Percentiles rank a stretch among this genome's conserved stretches.
phyloP scores from a whole-genome alignment of 2,888 invertebrate species.

The Molorchus minor region DNA sequence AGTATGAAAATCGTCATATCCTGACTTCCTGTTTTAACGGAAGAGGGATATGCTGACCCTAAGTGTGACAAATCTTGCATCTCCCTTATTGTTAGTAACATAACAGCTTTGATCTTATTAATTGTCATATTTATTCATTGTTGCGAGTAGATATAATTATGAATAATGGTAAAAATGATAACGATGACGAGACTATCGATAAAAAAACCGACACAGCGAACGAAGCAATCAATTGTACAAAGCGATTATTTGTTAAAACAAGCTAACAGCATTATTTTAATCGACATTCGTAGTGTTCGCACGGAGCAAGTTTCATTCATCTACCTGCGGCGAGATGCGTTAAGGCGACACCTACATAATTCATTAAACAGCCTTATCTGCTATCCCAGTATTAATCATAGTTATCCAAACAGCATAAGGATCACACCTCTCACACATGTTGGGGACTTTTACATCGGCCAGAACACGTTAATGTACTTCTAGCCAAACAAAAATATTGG shows the following conservation, averaged over 20 bases:
- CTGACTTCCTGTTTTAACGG: too few relatives aligned
- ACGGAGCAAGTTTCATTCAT: slow-evolving; percentile 40
- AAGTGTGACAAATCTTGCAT: too few relatives aligned
- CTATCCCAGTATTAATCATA: slow-evolving; percentile 57
- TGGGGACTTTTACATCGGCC: slow-evolving; percentile 54
- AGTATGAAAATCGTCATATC: too few relatives aligned
- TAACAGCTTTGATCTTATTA: too few relatives aligned
- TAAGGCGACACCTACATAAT: slow-evolving; percentile 56
- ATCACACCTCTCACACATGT: slow-evolving; percentile 58
- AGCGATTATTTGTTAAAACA: slow-evolving; percentile 28
- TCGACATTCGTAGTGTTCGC: slow-evolving; percentile 23
- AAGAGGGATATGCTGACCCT: too few relatives aligned
- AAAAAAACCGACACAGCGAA: not conserved
- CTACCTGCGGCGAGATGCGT: slow-evolving; percentile 41
- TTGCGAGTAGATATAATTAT: too few relatives aligned
- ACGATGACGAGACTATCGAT: too few relatives aligned
- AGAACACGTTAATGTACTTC: slow-evolving; percentile 61
- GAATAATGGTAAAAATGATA: too few relatives aligned
- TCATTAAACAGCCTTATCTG: slow-evolving; percentile 52
- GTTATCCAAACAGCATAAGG: slow-evolving; percentile 57
- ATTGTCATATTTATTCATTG: too few relatives aligned
- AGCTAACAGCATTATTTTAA: slow-evolving; percentile 20
- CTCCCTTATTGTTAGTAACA: too few relatives aligned
- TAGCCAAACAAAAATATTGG: slow-evolving; percentile 54
- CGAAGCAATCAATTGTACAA: slow-evolving; percentile 19